A percentile compares a stretch with the other conserved stretches of the same genome.
These are phyloP conservation scores for Andrena haemorrhoa DNA, from an alignment of 2,888 invertebrate genomes.

Conservation along the genomic window DNA sequence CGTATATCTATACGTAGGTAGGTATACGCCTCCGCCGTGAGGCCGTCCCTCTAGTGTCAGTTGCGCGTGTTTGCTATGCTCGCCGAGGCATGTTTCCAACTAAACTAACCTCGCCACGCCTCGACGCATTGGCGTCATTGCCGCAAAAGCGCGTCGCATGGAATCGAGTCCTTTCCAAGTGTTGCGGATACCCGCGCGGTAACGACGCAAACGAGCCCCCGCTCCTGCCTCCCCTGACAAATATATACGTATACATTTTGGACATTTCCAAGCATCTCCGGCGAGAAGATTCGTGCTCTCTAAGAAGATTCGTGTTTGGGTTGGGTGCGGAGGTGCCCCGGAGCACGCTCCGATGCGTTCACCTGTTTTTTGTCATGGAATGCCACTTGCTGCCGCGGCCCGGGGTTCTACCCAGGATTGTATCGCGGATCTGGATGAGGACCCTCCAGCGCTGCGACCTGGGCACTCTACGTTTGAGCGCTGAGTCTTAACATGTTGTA, in stretches of 20 bases:
- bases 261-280: conserved; percentile 15
- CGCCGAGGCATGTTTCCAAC: conserved; percentile 83
- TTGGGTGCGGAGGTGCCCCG: no score
- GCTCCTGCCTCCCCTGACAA: not conserved
- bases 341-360: no score
- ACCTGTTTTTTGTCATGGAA: no score
- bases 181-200: conserved; percentile 58
- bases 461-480: no score
- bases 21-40: conserved; percentile 66
- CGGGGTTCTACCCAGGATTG: no score
- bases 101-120: conserved; percentile 83
- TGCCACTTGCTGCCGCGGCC: no score
- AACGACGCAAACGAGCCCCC: conserved; percentile 44
- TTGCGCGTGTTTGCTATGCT: conserved; percentile 83
- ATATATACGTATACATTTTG: conserved; percentile 4
- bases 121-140: conserved; percentile 79
- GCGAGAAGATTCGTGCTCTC: not conserved
- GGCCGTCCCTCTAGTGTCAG: conserved; percentile 81
- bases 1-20: conserved; percentile 33
- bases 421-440: no score
- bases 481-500: no score
- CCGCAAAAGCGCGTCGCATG: conserved; percentile 67
- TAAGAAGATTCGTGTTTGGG: no score
- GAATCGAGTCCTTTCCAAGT: conserved; percentile 66
- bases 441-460: no score